Evolutionary conservation across 2,797 vertebrate species (phyloP), one percentile per base, ranked within the genome.

Genomic region (Manis javanica): DNA sequence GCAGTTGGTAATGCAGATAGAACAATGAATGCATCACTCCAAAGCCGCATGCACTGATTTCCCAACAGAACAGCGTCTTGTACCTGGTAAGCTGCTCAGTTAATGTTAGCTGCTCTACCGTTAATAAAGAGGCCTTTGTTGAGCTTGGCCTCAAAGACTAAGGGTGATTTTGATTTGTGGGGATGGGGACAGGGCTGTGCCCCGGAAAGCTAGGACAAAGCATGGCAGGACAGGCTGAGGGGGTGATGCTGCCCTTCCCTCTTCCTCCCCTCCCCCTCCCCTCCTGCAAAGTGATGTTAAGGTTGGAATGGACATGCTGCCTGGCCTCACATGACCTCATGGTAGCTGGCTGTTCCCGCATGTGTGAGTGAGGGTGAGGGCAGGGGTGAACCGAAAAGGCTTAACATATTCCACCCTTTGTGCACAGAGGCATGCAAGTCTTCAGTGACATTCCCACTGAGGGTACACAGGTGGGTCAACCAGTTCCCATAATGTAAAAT

Each of bases 321-420:
- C 49, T 86, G 87, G 90, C 96, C 96, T 96, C 18, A 42, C 8
- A 34, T 1, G 81, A 96, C 87, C 92, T 95, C 74, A 2, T 1
- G 39, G 74, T 64, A 81, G 69, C 10, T n/a, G 7, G 51, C 23
- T 37, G 51, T 66, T 72, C 51, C 39, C 0, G 2, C 66, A 24
- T 55, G 21, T 42, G 42, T 79, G 68, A 94, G 59, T 24, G 19
- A 91, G 46, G 69, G 81, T 12, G 61, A 46, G 69, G 37, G 68
- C 31, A 46, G 55, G 31, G 18, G 26, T 29, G 31, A 51, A 49
- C 63, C 78, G 71, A 78, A 90, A 57, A 21, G 82, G 53, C 66
- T 89, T 31, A 57, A 53, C 11, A 4, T 14, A 34, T 13, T 31
- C 71, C n/a, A 71, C 77, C 18, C 8, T 64, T 18, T 21, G 57